Conservation (phyloP, 2,888 invertebrate genomes). For the Ectropis crepuscularia region DNA sequence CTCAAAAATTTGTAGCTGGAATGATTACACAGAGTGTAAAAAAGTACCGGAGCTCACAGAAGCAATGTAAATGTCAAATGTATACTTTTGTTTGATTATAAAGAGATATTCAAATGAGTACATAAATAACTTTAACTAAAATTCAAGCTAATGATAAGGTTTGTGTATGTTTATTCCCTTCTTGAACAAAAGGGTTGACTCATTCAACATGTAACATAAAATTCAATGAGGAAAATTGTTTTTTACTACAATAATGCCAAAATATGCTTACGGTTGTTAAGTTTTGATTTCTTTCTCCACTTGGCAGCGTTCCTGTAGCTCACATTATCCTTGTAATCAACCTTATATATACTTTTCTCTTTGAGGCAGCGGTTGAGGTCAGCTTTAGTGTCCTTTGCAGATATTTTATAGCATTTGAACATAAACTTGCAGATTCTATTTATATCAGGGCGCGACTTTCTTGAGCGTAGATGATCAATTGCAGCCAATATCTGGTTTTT, state of each 20-base stretch:
- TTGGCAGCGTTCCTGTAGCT: slow-evolving; percentile 93
- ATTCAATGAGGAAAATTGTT: too few species aligned
- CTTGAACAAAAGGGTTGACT: too few species aligned
- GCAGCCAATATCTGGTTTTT: slow-evolving; percentile 92
- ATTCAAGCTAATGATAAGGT: too few species aligned
- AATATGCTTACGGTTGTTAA: slow-evolving; percentile 66
- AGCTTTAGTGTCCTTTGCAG: slow-evolving; percentile 87
- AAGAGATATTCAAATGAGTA: too few species aligned
- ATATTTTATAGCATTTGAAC: slow-evolving; percentile 89
- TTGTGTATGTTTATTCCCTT: too few species aligned
- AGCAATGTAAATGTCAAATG: too few species aligned
- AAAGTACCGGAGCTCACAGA: too few species aligned
- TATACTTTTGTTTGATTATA: too few species aligned
- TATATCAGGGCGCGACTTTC: slow-evolving; percentile 94
- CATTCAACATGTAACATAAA: too few species aligned
- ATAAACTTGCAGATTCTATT: slow-evolving; percentile 93
- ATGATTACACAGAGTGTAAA: too few species aligned
- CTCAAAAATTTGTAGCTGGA: too few species aligned
- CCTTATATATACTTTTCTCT: slow-evolving; percentile 90
- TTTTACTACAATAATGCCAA: not conserved
- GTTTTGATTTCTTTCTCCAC: slow-evolving; percentile 81
- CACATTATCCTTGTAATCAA: slow-evolving; percentile 94
- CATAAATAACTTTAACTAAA: too few species aligned
- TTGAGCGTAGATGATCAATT: slow-evolving; percentile 92
- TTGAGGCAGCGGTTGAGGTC: slow-evolving; percentile 91